These are phyloP conservation scores for Pachyuromys duprasi DNA, from an alignment of 2,797 vertebrate genomes.

Conservation along the genomic window DNA sequence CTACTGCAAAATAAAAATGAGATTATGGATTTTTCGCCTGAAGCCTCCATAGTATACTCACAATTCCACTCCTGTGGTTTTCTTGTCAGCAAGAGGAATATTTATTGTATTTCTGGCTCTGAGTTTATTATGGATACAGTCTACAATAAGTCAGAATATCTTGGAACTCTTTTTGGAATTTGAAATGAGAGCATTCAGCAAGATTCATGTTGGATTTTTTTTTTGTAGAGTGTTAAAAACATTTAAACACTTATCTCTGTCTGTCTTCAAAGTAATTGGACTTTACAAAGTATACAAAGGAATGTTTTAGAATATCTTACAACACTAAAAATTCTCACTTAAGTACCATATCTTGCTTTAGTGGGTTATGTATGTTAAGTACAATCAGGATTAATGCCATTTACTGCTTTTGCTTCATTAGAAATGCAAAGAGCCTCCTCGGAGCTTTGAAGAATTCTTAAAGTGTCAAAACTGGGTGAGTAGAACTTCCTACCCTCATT, in stretches of 20 bases:
- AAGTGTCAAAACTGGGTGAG: constrained; percentile 79
- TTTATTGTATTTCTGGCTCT: constrained; percentile 31
- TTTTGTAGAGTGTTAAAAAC: too few species aligned
- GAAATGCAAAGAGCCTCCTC: constrained; percentile 72
- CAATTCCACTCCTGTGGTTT: constrained; percentile 4
- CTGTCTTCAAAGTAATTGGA: constrained; percentile 12
- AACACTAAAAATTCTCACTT: constrained; percentile 51
- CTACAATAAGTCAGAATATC: not conserved
- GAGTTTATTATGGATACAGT: constrained; percentile 37
- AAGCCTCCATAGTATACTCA: constrained; percentile 12
- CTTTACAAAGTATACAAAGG: constrained; percentile 30
- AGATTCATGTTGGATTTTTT: not conserved
- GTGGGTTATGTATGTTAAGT: constrained; percentile 31
- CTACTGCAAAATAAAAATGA: constrained; percentile 28
- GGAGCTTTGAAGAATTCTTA: constrained; percentile 82
- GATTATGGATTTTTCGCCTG: constrained; percentile 6
- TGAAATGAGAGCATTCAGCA: constrained; percentile 43
- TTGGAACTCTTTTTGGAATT: constrained; percentile 34
- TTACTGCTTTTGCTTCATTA: constrained; percentile 72
- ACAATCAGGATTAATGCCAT: constrained; percentile 51
- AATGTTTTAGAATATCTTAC: constrained; percentile 47
- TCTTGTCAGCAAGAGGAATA: constrained; percentile 4
- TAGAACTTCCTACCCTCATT: constrained; percentile 59
- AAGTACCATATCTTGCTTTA: constrained; percentile 36
- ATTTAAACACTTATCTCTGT: constrained; percentile 40